Base-by-base conservation (phyloP, 1,140 invertebrate species). In the Phymorhynchus buccinoides region DNA sequence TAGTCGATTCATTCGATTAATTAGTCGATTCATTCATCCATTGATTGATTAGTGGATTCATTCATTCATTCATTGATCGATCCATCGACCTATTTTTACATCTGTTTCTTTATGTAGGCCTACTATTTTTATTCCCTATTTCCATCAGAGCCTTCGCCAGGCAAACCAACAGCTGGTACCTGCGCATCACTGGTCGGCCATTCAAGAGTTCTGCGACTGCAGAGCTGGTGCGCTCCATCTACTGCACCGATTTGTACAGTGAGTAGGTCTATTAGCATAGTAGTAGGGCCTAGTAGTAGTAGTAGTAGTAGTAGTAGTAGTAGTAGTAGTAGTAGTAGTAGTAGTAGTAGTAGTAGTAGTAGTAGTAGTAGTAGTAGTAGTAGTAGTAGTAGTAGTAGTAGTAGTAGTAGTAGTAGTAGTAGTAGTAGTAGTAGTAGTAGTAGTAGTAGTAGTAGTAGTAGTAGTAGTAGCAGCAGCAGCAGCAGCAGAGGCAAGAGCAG, bases 341-440 rank as follows among this genome's bases (percentile, higher is more conserved):
- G 68, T 73, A 73, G 68, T 73, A 73, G 22, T 22, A 73, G 7
- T 73, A 73, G 27, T 73, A 9, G 68, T 73, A 73, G 68, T 22
- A 73, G 68, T 73, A 73, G 68, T 73, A 73, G 68, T 73, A 73
- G 68, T 73, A 73, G 68, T 73, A 73, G 68, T 73, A 73, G 22
- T 73, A 73, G 68, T 73, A 73, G 68, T 73, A 73, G 22, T 22
- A 22, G 68, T 73, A 73, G 68, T 73, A 73, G 22, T 22, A 73
- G 68, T 73, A 73, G 68, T 73, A 73, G 68, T 73, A 73, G 68
- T 73, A 73, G 68, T 73, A 73, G 68, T 73, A 73, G 68, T 73
- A 73, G 68, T 73, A 73, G 68, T 73, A 9, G 68, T 73, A 73
- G 68, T 73, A 9, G 68, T 73, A 73, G 22, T 22, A 73, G 68